Conservation (phyloP, 2,797 vertebrate species). For the Rhinoraja longicauda region DNA sequence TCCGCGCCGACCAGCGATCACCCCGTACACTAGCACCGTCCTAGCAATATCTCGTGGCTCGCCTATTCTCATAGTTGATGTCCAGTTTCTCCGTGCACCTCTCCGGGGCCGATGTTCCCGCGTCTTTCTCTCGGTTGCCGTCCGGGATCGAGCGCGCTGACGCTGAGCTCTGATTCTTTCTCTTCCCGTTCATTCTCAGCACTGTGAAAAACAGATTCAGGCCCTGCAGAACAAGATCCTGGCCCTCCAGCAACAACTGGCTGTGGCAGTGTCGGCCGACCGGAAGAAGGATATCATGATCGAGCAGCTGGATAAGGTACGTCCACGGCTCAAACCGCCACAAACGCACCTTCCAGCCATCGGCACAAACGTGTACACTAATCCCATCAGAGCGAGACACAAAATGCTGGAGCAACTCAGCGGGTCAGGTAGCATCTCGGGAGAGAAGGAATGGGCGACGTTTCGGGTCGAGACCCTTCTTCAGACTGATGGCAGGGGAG, state of each 20-base stretch:
- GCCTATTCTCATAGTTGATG: background rate
- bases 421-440: too few species aligned
- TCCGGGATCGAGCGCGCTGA: background rate
- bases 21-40: too few species aligned
- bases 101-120: background rate
- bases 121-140: background rate
- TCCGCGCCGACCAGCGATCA: too few species aligned
- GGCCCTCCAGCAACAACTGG: conserved; percentile 62
- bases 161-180: background rate
- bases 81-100: too few species aligned
- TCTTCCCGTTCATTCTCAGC: conserved; percentile 46
- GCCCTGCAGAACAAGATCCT: conserved; percentile 59
- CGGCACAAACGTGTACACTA: too few species aligned
- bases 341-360: background rate
- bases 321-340: background rate
- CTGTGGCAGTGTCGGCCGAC: conserved; percentile 60
- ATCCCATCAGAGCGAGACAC: too few species aligned
- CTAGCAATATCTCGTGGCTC: too few species aligned
- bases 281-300: conserved; percentile 69
- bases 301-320: conserved; percentile 68
- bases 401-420: too few species aligned
- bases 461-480: too few species aligned
- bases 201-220: conserved; percentile 60
- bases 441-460: too few species aligned
- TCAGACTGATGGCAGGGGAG: too few species aligned